A percentile compares a stretch with the other conserved stretches of the same genome.
Evolutionary conservation across 2,888 invertebrate genomes (phyloP).

Genomic region (Blastobasis lacticolella): DNA sequence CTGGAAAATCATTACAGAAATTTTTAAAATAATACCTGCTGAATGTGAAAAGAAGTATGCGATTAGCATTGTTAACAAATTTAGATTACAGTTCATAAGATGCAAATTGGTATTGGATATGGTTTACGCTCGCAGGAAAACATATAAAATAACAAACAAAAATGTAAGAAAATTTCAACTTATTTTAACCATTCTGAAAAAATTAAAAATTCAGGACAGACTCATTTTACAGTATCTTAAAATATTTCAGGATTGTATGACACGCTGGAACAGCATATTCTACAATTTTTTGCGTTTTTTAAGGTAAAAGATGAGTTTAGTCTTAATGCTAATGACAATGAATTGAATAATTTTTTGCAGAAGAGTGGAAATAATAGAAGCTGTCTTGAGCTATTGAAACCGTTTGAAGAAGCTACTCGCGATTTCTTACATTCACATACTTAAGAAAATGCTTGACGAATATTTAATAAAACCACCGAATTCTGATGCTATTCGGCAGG

Average conservation of each 20-base stretch:
- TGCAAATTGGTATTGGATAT: slow-evolving; percentile 18
- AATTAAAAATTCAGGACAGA: slow-evolving; percentile 19
- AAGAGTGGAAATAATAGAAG: neutral
- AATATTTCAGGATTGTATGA: slow-evolving; percentile 22
- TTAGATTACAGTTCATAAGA: slow-evolving; percentile 19
- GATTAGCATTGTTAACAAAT: slow-evolving; percentile 15
- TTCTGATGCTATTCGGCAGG: neutral
- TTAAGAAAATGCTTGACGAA: neutral
- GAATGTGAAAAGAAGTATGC: slow-evolving; percentile 22
- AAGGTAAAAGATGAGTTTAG: slow-evolving; percentile 18
- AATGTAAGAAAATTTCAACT: slow-evolving; percentile 20
- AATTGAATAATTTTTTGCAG: neutral
- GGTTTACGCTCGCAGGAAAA: slow-evolving; percentile 17
- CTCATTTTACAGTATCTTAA: slow-evolving; percentile 19
- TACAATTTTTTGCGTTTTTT: slow-evolving; percentile 21
- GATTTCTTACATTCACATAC: neutral
- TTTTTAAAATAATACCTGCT: slow-evolving; percentile 19
- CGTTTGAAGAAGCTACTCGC: neutral
- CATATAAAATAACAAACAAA: slow-evolving; percentile 16
- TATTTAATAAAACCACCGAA: neutral
- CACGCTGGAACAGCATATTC: slow-evolving; percentile 24
- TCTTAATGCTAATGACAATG: slow-evolving; percentile 14
- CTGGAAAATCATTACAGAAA: slow-evolving; percentile 21
- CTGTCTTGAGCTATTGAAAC: neutral
- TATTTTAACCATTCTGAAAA: slow-evolving; percentile 22